A percentile compares a stretch with the other conserved stretches of the same genome.
Conservation (phyloP, 2,113 vertebrate species). For the Stegostoma tigrinum region DNA sequence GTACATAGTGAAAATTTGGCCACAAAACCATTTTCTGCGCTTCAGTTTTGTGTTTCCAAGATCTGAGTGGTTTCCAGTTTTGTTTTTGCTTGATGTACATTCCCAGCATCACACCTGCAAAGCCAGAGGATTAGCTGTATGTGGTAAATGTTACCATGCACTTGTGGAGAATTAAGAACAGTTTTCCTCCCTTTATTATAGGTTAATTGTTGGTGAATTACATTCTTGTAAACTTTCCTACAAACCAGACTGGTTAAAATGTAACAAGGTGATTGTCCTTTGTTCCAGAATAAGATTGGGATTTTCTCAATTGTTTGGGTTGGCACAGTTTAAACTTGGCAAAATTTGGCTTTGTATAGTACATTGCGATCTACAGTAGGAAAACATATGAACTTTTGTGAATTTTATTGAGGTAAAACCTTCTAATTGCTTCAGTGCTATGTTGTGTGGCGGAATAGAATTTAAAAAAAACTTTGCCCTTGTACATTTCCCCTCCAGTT, state of each 20-base stretch:
- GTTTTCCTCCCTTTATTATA: background rate
- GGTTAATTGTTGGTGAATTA: background rate
- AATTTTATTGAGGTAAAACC: background rate
- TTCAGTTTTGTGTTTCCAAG: background rate
- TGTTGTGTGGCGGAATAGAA: too few species aligned
- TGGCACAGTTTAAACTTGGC: slow-evolving; percentile 15
- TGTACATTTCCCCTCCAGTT: background rate
- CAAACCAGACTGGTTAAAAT: background rate
- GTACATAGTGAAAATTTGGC: background rate
- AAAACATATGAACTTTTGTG: background rate
- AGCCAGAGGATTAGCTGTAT: background rate
- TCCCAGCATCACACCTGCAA: background rate
- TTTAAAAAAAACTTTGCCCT: background rate
- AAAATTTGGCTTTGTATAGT: slow-evolving; percentile 12
- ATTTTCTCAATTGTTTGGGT: background rate
- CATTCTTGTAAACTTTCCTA: background rate
- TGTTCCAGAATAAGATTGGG: background rate
- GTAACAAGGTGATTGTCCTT: background rate
- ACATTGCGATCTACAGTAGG: background rate
- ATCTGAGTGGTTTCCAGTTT: background rate
- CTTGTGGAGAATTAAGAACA: background rate
- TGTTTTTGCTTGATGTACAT: background rate
- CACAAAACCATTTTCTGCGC: background rate
- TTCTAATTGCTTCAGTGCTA: background rate
- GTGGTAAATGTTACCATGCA: too few species aligned